phyloP scores from a whole-genome alignment of 2,113 vertebrate genomes.

The Chloropsis hardwickii region DNA sequence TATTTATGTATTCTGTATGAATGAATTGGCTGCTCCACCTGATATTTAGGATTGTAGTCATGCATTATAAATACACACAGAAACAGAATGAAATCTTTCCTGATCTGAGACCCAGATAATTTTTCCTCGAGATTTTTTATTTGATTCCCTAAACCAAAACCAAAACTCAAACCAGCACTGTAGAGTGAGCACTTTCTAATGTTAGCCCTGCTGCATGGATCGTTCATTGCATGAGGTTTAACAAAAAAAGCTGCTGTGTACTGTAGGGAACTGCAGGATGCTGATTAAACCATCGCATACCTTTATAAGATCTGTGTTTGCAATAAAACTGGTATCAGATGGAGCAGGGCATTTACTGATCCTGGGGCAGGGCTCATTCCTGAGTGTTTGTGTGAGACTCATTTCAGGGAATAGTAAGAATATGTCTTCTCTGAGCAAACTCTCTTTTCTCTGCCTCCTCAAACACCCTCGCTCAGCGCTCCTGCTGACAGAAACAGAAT shows the following conservation, averaged over 20 bases:
- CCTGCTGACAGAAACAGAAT: not conserved
- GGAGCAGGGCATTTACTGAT: not conserved
- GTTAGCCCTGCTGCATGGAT: not conserved
- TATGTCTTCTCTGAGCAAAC: not conserved
- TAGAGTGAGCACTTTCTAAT: not conserved
- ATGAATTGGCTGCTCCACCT: constrained; percentile 4
- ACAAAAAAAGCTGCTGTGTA: not conserved
- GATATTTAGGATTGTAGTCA: constrained; percentile 4
- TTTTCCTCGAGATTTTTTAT: not conserved
- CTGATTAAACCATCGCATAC: not conserved
- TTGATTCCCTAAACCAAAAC: constrained; percentile 23
- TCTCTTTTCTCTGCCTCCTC: not conserved
- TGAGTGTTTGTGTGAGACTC: not conserved
- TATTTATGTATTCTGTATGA: not conserved
- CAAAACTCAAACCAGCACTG: not conserved
- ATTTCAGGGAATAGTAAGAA: not conserved
- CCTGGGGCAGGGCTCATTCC: not conserved
- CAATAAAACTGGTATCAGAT: not conserved
- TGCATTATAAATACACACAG: not conserved
- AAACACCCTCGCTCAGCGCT: not conserved
- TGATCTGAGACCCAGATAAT: not conserved
- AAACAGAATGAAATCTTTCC: constrained; percentile 6
- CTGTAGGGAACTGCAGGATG: not conserved
- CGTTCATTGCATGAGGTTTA: not conserved
- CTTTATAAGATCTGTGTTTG: constrained; percentile 2